Conservation (phyloP, 2,113 vertebrate species). For the Oryzias woworae region DNA sequence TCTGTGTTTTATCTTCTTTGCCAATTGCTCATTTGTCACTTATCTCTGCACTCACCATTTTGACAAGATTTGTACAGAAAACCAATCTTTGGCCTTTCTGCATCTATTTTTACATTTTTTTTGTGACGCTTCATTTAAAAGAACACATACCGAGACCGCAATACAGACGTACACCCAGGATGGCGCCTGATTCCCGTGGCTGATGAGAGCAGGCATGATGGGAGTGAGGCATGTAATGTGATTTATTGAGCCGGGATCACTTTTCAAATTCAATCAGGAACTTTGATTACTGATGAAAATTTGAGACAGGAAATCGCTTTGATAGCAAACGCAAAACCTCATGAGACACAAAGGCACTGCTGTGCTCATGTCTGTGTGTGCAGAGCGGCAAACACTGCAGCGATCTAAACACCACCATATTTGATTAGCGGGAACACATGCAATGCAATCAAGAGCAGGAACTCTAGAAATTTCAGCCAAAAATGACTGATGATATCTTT, state of each 20-base stretch:
- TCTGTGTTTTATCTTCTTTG: slow-evolving; percentile 34
- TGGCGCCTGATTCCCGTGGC: slow-evolving; percentile 65
- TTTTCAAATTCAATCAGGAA: slow-evolving; percentile 79
- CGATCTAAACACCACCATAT: slow-evolving; percentile 48
- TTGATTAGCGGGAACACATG: slow-evolving; percentile 58
- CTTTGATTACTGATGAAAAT: slow-evolving; percentile 79
- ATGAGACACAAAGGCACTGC: slow-evolving; percentile 54
- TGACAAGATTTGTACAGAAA: slow-evolving; percentile 21
- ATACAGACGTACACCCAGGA: slow-evolving; percentile 41
- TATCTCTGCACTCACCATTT: slow-evolving; percentile 7
- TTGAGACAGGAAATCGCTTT: slow-evolving; percentile 77
- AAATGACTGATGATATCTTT: slow-evolving; percentile 35
- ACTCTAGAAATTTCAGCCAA: slow-evolving; percentile 33
- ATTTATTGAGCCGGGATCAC: slow-evolving; percentile 73
- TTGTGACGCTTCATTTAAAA: slow-evolving; percentile 15
- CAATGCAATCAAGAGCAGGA: slow-evolving; percentile 51
- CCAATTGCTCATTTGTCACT: slow-evolving; percentile 1
- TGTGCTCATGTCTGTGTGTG: slow-evolving; percentile 34
- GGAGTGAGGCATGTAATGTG: slow-evolving; percentile 76
- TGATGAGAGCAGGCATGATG: slow-evolving; percentile 69
- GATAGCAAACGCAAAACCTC: slow-evolving; percentile 75
- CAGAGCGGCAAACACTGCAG: slow-evolving; percentile 17
- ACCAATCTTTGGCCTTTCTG: slow-evolving; percentile 40
- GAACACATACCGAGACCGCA: slow-evolving; percentile 29
- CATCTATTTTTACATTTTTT: slow-evolving; percentile 34